These are phyloP conservation scores for Australoheros scitulus DNA, from an alignment of 2,113 vertebrate species.

Conservation along the genomic window DNA sequence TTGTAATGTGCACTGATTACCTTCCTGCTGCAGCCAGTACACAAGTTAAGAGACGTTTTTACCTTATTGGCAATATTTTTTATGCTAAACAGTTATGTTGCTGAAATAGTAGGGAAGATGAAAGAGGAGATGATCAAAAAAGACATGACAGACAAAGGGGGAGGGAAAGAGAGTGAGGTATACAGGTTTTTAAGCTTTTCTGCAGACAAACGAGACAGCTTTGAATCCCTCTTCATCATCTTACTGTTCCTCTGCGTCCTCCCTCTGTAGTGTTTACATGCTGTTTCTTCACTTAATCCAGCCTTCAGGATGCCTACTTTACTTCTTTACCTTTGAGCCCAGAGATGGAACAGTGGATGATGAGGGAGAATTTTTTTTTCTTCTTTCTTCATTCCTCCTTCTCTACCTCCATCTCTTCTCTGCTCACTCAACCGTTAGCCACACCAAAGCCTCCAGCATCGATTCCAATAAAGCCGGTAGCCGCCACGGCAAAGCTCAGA, in stretches of 20 bases:
- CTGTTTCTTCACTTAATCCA: conserved; percentile 56
- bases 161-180: not conserved
- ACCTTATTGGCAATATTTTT: not conserved
- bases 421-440: conserved; percentile 54
- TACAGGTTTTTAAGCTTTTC: conserved; percentile 2
- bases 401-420: conserved; percentile 47
- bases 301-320: conserved; percentile 52
- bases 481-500: conserved; percentile 32
- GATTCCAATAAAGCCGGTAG: conserved; percentile 73
- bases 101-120: not conserved
- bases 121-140: not conserved
- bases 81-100: not conserved
- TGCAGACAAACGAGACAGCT: conserved; percentile 8
- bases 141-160: not conserved
- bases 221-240: conserved; percentile 20
- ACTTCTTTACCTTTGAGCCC: conserved; percentile 38
- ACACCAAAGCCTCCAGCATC: conserved; percentile 58
- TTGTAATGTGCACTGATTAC: not conserved
- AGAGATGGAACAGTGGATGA: conserved; percentile 18
- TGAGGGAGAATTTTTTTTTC: conserved; percentile 5
- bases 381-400: conserved; percentile 10
- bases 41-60: not conserved
- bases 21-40: not conserved
- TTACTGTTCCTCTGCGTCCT: not conserved
- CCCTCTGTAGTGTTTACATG: conserved; percentile 47